Evolutionary conservation across 2,113 vertebrate genomes (phyloP), one percentile per base, ranked within the genome.

Genomic region (Pseudorasbora parva): DNA sequence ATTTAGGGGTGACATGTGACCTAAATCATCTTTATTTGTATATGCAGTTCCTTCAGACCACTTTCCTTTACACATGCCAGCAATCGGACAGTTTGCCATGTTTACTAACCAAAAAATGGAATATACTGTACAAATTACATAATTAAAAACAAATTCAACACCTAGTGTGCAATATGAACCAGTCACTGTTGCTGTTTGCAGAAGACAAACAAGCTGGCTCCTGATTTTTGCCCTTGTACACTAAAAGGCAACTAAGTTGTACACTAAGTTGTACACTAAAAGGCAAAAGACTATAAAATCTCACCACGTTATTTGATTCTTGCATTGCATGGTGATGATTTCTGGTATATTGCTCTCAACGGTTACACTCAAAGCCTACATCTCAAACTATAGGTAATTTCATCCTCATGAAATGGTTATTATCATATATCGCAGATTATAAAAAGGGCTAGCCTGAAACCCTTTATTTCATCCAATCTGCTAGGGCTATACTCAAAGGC

Each of bases 261-360:
- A 88, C 89, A 88, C 91, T 92, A 92, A 82, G 88, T 87, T 89
- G 88, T 91, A 88, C 89, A 88, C 91, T 92, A 92, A 92, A 82
- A 93, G 78, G 5, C 8, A 80, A 82, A 72, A 47, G 41, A 87
- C 88, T 87, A 92, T 94, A 93, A 93, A 94, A 87, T n/a, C 86
- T 82, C 90, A 88, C 88, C 88, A 86, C 88, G 88, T 90, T 68
- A 78, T 88, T 90, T 86, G 87, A 89, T 75, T 81, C 45, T 89
- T 90, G 89, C 89, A 91, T 85, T 82, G 47, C 66, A 25, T 56
- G 66, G 81, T 90, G 92, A 90, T 90, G 89, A 92, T 93, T 93
- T 89, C 78, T 81, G 86, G 71, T 86, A 78, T 78, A 45, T 17
- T 66, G 19, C 8, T 49, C 15, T 4, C 8, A 47, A 19, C 17